phyloP scores from a whole-genome alignment of 2,797 vertebrate genomes.

The Nannoperca australis region DNA sequence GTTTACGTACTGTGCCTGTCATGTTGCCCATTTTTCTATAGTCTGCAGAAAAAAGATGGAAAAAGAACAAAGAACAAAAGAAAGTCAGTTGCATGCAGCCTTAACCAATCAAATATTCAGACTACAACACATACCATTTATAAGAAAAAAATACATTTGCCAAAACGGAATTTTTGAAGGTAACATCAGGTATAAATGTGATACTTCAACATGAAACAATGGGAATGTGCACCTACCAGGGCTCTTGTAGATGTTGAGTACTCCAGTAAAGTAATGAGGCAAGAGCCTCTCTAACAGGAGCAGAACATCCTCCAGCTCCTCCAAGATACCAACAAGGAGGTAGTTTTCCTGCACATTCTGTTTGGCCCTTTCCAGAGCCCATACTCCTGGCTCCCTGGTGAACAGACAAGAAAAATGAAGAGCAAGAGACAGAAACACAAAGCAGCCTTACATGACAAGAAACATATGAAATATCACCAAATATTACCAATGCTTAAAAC shows the following conservation, averaged over 20 bases:
- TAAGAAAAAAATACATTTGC: neutral
- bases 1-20: conserved; percentile 97
- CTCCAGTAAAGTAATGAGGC: conserved; percentile 99
- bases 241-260: conserved; percentile 97
- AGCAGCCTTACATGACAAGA: neutral
- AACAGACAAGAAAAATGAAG: neutral
- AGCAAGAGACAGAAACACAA: neutral
- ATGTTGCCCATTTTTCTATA: conserved; percentile 97
- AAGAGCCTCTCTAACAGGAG: conserved; percentile 97
- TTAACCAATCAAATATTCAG: neutral
- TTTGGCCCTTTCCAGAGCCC: conserved; percentile 97
- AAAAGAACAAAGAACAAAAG: neutral
- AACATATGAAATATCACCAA: neutral
- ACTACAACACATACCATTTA: neutral
- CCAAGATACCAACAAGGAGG: conserved; percentile 96
- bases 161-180: neutral
- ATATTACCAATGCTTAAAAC: neutral
- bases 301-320: conserved; percentile 98
- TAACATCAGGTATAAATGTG: neutral
- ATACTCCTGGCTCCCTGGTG: conserved; percentile 94
- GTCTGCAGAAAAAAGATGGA: conserved; percentile 80
- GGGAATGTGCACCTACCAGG: conserved; percentile 85
- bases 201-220: neutral
- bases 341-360: conserved; percentile 97
- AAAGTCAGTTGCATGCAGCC: neutral